Percentiles rank a stretch among this genome's conserved stretches.
phyloP scores from a whole-genome alignment of 2,113 vertebrate genomes.

The Bubalus kerabau region DNA sequence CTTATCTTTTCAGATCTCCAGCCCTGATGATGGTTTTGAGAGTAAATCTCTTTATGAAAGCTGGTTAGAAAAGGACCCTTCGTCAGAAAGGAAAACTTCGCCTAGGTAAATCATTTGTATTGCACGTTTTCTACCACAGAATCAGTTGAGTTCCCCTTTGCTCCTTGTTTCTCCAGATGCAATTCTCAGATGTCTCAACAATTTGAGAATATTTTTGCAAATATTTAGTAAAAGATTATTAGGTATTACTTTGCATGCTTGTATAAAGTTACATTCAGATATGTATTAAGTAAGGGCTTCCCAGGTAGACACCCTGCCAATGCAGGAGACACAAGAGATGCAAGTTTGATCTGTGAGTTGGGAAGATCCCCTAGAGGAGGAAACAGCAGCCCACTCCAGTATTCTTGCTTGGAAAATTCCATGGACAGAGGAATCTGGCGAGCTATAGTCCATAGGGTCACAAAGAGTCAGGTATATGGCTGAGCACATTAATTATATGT shows the following conservation, averaged over 20 bases:
- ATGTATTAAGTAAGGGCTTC: not conserved
- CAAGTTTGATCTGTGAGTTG: not conserved
- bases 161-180: not conserved
- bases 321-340: not conserved
- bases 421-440: fast-evolving
- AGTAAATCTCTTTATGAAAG: conserved; percentile 90
- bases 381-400: not conserved
- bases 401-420: not conserved
- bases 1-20: conserved; percentile 83
- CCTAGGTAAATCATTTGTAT: conserved; percentile 83
- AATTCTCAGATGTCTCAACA: not conserved
- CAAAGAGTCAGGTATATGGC: not conserved
- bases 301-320: not conserved
- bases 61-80: conserved; percentile 94
- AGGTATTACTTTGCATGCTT: not conserved
- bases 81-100: conserved; percentile 80
- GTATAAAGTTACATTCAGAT: not conserved
- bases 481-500: not conserved
- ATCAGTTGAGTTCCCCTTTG: not conserved
- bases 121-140: not conserved
- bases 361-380: not conserved
- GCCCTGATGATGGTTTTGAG: conserved; percentile 91
- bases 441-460: not conserved
- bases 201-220: not conserved
- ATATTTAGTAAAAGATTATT: not conserved